Base-by-base conservation (phyloP, 2,888 invertebrate species). In the Lepetodrilus schrolli region DNA sequence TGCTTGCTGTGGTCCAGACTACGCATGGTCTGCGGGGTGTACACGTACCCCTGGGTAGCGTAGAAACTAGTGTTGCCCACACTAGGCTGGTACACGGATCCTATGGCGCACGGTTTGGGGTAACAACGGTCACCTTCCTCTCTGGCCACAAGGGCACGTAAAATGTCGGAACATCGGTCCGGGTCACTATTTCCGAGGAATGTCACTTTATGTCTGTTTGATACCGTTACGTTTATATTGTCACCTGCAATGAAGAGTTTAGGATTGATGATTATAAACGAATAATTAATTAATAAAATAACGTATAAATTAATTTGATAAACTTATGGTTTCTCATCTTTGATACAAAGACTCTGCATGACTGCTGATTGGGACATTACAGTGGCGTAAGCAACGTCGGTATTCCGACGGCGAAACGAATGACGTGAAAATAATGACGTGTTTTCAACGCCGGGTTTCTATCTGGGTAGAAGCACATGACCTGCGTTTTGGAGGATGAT, bases 91-190 rank as follows among this genome's bases (percentile, higher is more conserved):
- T 87, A 86, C 5, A 82, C 82, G 10, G 77, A 70, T 20, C 86
- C 85, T 34, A 88, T 86, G 26, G 87, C 86, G 80, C 89, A 89
- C 4, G 89, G 89, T 78, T 88, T 87, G 17, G 85, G 85, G 74
- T 82, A 78, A 74, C 88, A 89, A 70, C 78, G 75, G 48, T 75
- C 73, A 58, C 82, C 82, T 58, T 77, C 74, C 47, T 81, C 80
- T 51, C 79, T 82, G 75, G 76, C 48, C 26, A 84, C 77, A 65
- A 85, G 83, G 51, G 74, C 72, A 50, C 80, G 74, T 17, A 85
- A 75, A 48, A 83, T 78, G 48, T 76, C 76, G 78, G 80, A 79
- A 83, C 84, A 86, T 78, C 79, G 74, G 4, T 49, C 51, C 4
- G 83, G 81, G 66, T 84, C 73, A 17, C 87, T 84, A 21, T 82